A percentile compares a stretch with the other conserved stretches of the same genome.
Conservation (phyloP, 2,113 vertebrate species). For the Engystomops pustulosus region DNA sequence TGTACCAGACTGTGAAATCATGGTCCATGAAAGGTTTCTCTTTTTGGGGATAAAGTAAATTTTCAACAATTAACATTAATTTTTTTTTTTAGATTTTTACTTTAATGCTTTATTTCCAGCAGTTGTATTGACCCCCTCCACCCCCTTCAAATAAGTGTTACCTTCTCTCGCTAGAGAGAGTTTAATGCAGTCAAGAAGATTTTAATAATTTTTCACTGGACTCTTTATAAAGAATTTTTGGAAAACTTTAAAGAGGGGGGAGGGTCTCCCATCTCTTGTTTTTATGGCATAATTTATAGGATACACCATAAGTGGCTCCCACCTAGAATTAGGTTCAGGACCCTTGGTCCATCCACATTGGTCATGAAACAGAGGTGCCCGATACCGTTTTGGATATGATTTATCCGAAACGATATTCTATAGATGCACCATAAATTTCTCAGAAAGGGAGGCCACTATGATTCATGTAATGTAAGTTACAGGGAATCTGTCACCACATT, state of each 20-base stretch:
- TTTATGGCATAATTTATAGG: no score
- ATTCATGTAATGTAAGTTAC: no score
- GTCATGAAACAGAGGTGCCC: no score
- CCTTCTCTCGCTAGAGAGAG: not conserved
- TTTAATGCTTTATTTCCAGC: not conserved
- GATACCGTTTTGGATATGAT: no score
- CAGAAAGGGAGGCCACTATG: no score
- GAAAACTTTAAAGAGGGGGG: not conserved
- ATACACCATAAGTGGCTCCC: no score
- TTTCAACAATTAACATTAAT: not conserved
- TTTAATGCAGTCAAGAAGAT: not conserved
- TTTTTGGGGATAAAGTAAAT: not conserved
- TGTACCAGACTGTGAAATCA: not conserved
- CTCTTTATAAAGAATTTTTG: not conserved
- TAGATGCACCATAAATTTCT: no score
- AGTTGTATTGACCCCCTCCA: not conserved
- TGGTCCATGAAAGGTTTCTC: not conserved
- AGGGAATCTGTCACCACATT: no score
- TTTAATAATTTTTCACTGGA: not conserved
- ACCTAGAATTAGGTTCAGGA: no score
- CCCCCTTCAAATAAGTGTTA: not conserved
- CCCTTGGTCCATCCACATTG: no score
- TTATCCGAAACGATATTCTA: no score
- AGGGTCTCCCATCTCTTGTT: no score
- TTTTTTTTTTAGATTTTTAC: slow-evolving; percentile 3